Percentiles rank a stretch among this genome's conserved stretches.
Evolutionary conservation across 2,888 invertebrate species (phyloP).

Genomic region (Tenthredo mesomela): DNA sequence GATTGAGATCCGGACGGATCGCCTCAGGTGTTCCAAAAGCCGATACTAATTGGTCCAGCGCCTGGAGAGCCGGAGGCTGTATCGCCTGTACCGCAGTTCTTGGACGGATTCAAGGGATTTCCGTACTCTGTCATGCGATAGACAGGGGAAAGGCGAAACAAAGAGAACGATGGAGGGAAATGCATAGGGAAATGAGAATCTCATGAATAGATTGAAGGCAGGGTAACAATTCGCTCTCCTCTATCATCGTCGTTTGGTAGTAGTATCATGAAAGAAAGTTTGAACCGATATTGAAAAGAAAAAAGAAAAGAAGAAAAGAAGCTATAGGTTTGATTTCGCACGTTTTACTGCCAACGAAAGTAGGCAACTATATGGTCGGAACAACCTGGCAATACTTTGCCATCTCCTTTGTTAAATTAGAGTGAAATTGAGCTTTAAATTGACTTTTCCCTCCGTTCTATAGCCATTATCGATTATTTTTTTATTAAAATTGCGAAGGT

Average conservation of each 20-base stretch:
- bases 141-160: not conserved
- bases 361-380: not conserved
- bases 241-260: not conserved
- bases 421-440: constrained; percentile 58
- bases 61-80: constrained; percentile 25
- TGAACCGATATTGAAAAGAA: not conserved
- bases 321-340: not conserved
- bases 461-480: constrained; percentile 57
- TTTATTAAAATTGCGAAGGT: constrained; percentile 59
- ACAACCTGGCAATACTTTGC: constrained; percentile 52
- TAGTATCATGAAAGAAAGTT: not conserved
- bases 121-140: not conserved
- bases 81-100: not conserved
- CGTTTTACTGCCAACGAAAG: not conserved
- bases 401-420: constrained; percentile 53
- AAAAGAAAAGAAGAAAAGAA: not conserved
- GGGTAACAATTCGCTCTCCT: not conserved
- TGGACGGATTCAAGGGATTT: constrained; percentile 34
- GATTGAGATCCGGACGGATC: constrained; percentile 19
- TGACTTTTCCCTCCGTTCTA: constrained; percentile 54
- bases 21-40: constrained; percentile 20
- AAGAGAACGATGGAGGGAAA: not conserved
- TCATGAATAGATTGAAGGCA: not conserved
- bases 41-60: constrained; percentile 45
- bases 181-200: not conserved